Base-by-base conservation (phyloP, 2,113 vertebrate genomes). In the Thomomys bottae region DNA sequence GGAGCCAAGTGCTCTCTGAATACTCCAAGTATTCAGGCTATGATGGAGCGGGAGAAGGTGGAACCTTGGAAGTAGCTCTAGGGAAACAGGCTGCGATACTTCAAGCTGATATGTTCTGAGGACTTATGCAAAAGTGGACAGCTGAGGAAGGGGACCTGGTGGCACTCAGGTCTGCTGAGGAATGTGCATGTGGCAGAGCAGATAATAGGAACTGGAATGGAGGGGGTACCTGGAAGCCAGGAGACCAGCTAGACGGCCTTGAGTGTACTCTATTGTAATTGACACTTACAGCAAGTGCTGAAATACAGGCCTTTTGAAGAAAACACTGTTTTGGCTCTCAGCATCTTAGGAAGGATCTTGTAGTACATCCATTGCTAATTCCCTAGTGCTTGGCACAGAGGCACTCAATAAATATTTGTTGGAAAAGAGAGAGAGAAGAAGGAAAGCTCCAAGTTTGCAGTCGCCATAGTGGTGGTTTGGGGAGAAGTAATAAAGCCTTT, bases 181-280 rank as follows among this genome's bases (percentile, higher is more conserved):
- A 76, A 80, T 71, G 61, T 79, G 40, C 30, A n/a, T 28, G 3
- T 59, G 67, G 72, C 40, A 64, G 26, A 54, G 28, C 32, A 61
- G 64, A 67, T 10, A 42, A 38, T 14, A 34, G 1, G 9, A 30
- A n/a, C 7, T 66, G 59, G 28, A 26, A 57, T 1, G 20, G 40
- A 85, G 75, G 12, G 1, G 75, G 17, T 1, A 28, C 24, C 54
- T 7, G 36, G 26, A 70, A n/a, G 73, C n/a, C n/a, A 38, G n/a
- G 82, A 68, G 40, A 30, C n/a, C 12, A 2, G 28, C n/a, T 15
- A 30, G 36, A 36, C n/a, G 66, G n/a, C 23, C 67, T 34, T 12
- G 57, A 2, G n/a, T 20, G 1, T 18, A 10, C 28, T 30, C n/a
- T 59, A 1, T n/a, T n/a, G 15, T 7, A 28, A 14, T 4, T 49